Conservation (phyloP, 2,888 invertebrate genomes). For the Leucophora obtusa region DNA sequence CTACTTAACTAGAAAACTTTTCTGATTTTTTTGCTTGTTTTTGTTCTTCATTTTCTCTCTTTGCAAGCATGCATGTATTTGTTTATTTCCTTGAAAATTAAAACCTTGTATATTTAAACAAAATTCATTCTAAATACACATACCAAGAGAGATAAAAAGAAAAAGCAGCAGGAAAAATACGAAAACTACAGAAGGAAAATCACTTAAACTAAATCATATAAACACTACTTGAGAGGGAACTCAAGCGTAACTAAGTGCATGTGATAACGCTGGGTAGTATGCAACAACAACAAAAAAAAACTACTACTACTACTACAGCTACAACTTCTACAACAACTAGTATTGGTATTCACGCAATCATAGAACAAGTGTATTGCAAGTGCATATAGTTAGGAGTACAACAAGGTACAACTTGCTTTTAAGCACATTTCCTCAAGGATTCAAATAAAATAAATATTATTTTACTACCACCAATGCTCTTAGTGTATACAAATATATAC, state of each 20-base stretch:
- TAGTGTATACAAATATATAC: conserved; percentile 8
- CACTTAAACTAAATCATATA: conserved; percentile 65
- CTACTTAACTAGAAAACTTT: conserved; percentile 58
- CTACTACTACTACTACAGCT: not conserved
- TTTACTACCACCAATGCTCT: conserved; percentile 56
- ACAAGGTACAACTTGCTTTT: conserved; percentile 59
- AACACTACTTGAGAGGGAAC: conserved; percentile 62
- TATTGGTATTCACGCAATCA: not conserved
- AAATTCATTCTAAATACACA: conserved; percentile 29
- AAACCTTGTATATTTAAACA: conserved; percentile 37
- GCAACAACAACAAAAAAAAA: conserved; percentile 19
- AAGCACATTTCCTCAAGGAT: conserved; percentile 64
- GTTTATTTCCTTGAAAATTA: conserved; percentile 59
- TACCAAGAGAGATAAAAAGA: conserved; percentile 24
- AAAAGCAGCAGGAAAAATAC: conserved; percentile 4
- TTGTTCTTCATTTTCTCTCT: conserved; percentile 3
- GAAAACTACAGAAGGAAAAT: conserved; percentile 37
- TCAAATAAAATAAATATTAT: conserved; percentile 64
- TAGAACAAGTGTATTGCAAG: conserved; percentile 4
- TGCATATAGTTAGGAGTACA: conserved; percentile 2
- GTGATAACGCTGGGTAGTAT: conserved; percentile 59
- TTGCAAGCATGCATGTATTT: conserved; percentile 37
- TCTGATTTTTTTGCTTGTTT: not conserved
- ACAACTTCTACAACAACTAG: not conserved
- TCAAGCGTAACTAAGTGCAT: conserved; percentile 63